Conservation (phyloP, 2,888 invertebrate genomes). For the Himalopsyche anomala region DNA sequence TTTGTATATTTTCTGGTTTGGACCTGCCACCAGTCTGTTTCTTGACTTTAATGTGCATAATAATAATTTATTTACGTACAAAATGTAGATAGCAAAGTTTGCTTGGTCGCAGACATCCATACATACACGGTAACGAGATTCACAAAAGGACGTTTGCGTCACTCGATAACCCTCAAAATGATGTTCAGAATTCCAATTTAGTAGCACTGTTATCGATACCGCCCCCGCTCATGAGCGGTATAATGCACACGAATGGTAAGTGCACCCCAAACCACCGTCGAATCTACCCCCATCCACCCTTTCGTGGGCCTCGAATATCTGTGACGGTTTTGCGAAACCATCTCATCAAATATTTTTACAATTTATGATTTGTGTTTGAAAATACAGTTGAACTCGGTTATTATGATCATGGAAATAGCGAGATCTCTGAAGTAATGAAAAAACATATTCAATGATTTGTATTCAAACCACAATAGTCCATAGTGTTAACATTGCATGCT, state of each 20-base stretch:
- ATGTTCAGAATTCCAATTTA: conserved; percentile 40
- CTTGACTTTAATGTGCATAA: too few relatives aligned
- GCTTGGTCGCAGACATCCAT: neutral
- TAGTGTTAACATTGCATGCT: too few relatives aligned
- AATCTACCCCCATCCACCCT: neutral
- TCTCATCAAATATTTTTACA: neutral
- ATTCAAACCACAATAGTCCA: too few relatives aligned
- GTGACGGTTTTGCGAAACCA: neutral
- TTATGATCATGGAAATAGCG: too few relatives aligned
- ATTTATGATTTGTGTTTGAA: too few relatives aligned
- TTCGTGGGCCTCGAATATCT: neutral
- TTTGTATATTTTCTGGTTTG: too few relatives aligned
- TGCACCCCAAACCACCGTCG: neutral
- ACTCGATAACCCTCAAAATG: conserved; percentile 35
- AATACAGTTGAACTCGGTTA: too few relatives aligned
- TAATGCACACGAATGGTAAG: conserved; percentile 22
- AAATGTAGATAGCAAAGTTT: neutral
- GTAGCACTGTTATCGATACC: conserved; percentile 30
- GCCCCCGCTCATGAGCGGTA: neutral
- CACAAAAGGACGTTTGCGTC: conserved; percentile 20
- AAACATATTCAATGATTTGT: too few relatives aligned
- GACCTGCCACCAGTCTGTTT: too few relatives aligned
- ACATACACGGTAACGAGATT: neutral
- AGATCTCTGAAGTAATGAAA: too few relatives aligned
- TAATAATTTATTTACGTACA: too few relatives aligned